Percentiles rank a stretch among this genome's conserved stretches.
These are phyloP conservation scores for Thalassoma bifasciatum DNA, from an alignment of 2,113 vertebrate species.

Conservation along the genomic window DNA sequence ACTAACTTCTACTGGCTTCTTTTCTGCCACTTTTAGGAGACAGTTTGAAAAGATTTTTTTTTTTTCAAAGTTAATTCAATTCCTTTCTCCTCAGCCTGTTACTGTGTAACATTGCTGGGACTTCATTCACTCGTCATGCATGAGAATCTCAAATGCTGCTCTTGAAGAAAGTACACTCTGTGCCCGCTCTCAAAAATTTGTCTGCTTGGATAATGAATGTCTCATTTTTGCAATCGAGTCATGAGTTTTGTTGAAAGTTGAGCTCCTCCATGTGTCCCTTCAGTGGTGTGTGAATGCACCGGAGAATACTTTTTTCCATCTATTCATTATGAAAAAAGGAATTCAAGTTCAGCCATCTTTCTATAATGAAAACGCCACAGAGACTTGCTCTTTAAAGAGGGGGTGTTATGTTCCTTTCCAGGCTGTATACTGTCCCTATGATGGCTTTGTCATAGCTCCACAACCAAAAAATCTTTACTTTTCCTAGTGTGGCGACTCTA, in stretches of 20 bases:
- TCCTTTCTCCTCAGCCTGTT: background rate
- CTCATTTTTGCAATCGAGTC: conserved; percentile 53
- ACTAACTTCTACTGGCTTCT: background rate
- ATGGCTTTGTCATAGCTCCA: no score
- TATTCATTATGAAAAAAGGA: conserved; percentile 68
- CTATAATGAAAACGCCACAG: background rate
- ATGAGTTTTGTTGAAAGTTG: conserved; percentile 47
- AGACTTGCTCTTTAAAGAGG: background rate
- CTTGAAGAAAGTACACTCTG: background rate
- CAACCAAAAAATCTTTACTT: no score
- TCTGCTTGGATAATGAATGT: conserved; percentile 41
- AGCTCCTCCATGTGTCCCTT: conserved; percentile 36
- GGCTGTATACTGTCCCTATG: no score
- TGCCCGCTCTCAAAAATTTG: background rate
- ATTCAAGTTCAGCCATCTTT: conserved; percentile 25
- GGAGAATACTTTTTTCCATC: conserved; percentile 65
- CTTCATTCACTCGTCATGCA: background rate
- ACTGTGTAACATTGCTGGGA: background rate
- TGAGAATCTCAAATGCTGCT: background rate
- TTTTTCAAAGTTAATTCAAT: conserved; percentile 31
- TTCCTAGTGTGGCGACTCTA: no score
- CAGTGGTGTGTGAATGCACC: conserved; percentile 56
- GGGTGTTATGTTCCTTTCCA: no score
- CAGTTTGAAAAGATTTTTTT: background rate
- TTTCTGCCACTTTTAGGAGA: conserved; percentile 7